These are phyloP conservation scores for Chaenodraco wilsoni DNA, from an alignment of 2,797 vertebrate species.

Conservation along the genomic window DNA sequence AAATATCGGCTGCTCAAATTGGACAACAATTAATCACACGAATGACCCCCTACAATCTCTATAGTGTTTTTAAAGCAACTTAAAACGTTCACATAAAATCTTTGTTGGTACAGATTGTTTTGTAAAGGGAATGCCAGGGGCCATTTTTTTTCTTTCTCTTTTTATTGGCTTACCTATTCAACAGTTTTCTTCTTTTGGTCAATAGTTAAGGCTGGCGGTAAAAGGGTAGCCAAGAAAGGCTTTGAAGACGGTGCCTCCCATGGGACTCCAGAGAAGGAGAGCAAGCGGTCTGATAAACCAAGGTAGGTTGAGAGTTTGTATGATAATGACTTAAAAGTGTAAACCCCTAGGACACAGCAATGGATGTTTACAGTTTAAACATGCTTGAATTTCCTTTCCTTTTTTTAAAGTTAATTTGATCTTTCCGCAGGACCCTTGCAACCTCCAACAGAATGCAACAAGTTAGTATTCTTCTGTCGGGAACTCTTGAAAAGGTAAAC, in stretches of 20 bases:
- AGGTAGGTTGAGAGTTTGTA: conserved; percentile 74
- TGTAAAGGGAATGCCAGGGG: background rate
- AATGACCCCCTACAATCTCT: background rate
- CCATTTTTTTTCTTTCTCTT: too few relatives aligned
- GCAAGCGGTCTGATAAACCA: conserved; percentile 84
- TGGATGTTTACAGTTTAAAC: background rate
- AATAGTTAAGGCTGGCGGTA: conserved; percentile 91
- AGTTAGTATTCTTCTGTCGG: conserved; percentile 82
- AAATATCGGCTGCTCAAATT: background rate
- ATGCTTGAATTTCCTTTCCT: too few relatives aligned
- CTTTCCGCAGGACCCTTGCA: conserved; percentile 70
- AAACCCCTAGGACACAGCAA: background rate
- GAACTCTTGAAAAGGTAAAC: conserved; percentile 89
- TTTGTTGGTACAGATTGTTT: background rate
- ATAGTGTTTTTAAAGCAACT: background rate
- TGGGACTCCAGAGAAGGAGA: conserved; percentile 81
- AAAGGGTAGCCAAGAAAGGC: conserved; percentile 89
- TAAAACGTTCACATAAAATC: too few relatives aligned
- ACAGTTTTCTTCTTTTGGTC: conserved; percentile 5
- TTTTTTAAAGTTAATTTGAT: background rate
- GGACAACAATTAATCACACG: too few relatives aligned
- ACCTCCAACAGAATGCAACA: conserved; percentile 85
- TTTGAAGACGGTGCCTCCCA: conserved; percentile 79
- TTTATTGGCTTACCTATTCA: background rate
- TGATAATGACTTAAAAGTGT: background rate